Base-by-base conservation (phyloP, 1,140 invertebrate genomes). In the Apis cerana region DNA sequence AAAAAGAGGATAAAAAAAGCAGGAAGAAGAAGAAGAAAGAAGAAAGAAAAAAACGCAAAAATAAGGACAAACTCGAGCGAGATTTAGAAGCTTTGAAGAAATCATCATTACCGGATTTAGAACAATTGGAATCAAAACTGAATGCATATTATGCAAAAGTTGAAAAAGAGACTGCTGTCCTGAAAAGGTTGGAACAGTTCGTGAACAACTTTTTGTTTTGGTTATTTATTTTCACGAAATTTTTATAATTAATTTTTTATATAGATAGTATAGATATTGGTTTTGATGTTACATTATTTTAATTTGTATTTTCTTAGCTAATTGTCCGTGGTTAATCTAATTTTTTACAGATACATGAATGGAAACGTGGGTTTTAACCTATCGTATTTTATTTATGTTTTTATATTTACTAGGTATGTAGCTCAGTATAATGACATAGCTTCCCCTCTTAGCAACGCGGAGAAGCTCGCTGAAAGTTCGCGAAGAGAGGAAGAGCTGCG, bases 131-230 rank as follows among this genome's bases (percentile, higher is more conserved):
- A 91, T 96, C 96, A 10, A 97, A 97, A 91, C 94, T 97, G 83
- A 96, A 93, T 93, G 97, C 96, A 72, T 97, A 97, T 93, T 97
- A 97, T 93, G 96, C 96, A 52, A 96, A 96, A 94, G 95, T 97
- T 80, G 96, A 97, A 87, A 97, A 97, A 93, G 96, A 96, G 90
- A 94, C 94, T 27, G 94, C 94, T 2, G 90, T 94, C 8, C 88
- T 95, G 27, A 94, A 94, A 89, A 93, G 93, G 94, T 95, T 92
- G 88, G 90, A 88, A 84, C 69, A 87, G 62, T 76, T 67, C 62
- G 23, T 62, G 58, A 75, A n/a, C 58, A n/a, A 62, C 52, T 23
- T 56, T 54, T 82, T 23, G 69, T 67, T 69, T 88, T 54, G 81
- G 61, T 77, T 61, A 68, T 48, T 79, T 80, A 77, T 76, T 84